phyloP scores from a whole-genome alignment of 1,140 invertebrate genomes.

The Hyposmocoma kahamanoa region DNA sequence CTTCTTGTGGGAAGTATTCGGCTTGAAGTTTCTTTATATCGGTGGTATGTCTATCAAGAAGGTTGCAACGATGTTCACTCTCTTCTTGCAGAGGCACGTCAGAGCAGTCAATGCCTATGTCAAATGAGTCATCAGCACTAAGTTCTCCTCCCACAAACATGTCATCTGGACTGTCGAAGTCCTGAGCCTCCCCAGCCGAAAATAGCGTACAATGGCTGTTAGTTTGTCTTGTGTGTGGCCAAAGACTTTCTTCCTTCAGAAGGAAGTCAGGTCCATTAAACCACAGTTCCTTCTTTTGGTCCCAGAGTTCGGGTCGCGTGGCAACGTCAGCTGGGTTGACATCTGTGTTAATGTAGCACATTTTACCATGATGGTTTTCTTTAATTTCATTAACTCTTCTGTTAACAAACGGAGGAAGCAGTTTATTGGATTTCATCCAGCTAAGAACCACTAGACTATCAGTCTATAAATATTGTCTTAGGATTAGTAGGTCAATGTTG shows the following conservation, averaged over 20 bases:
- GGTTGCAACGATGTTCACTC: not conserved
- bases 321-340: slow-evolving; percentile 1
- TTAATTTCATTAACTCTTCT: not conserved
- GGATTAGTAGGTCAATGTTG: not conserved
- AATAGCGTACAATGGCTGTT: not conserved
- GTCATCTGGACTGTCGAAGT: not conserved
- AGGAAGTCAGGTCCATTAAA: not conserved
- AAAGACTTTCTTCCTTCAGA: not conserved
- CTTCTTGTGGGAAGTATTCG: slow-evolving; percentile 5
- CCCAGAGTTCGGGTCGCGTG: not conserved
- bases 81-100: not conserved
- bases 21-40: slow-evolving; percentile 5
- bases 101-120: not conserved
- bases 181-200: not conserved
- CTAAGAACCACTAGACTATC: not conserved
- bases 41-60: not conserved
- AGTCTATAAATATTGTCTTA: not conserved
- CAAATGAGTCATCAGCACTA: not conserved
- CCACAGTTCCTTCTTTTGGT: not conserved
- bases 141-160: not conserved
- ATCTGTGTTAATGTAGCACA: not conserved
- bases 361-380: not conserved
- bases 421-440: not conserved
- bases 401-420: not conserved
- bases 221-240: not conserved